A percentile compares a stretch with the other conserved stretches of the same genome.
phyloP scores from a whole-genome alignment of 2,888 invertebrate genomes.

The Leptinotarsa haldemani region DNA sequence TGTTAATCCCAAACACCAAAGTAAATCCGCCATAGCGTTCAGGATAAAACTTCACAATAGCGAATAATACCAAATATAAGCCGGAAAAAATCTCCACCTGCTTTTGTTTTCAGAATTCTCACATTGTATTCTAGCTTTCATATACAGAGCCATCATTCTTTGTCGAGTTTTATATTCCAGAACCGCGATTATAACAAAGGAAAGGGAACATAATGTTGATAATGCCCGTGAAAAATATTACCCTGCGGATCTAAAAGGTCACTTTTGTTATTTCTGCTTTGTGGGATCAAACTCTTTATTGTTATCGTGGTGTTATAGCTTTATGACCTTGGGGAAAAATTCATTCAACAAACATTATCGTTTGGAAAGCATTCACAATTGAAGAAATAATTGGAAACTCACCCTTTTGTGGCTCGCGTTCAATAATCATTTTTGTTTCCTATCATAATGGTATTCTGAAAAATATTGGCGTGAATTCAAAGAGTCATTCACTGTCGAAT shows the following conservation, averaged over 20 bases:
- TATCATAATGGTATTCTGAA: too few species aligned
- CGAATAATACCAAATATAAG: constrained; percentile 19
- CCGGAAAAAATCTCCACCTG: constrained; percentile 24
- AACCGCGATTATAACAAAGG: constrained; percentile 33
- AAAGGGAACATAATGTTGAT: constrained; percentile 34
- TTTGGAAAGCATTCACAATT: not conserved
- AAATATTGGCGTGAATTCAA: too few species aligned
- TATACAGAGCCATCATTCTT: constrained; percentile 33
- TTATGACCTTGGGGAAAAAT: constrained; percentile 1
- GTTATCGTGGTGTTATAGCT: constrained; percentile 10
- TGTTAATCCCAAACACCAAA: not conserved
- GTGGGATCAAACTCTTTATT: constrained; percentile 11
- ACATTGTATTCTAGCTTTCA: constrained; percentile 28
- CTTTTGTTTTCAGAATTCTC: constrained; percentile 31
- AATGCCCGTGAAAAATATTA: constrained; percentile 31
- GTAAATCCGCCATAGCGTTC: not conserved
- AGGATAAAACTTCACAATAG: not conserved
- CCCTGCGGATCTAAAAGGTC: constrained; percentile 12
- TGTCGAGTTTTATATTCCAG: constrained; percentile 39
- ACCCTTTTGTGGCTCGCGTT: too few species aligned
- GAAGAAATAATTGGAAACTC: not conserved
- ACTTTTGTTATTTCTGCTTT: constrained; percentile 16
- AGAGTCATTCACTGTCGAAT: too few species aligned
- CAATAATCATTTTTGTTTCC: too few species aligned
- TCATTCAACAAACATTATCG: not conserved